Percentiles rank a stretch among this genome's conserved stretches.
These are phyloP conservation scores for Irena cyanogastra DNA, from an alignment of 2,113 vertebrate species.

Conservation along the genomic window DNA sequence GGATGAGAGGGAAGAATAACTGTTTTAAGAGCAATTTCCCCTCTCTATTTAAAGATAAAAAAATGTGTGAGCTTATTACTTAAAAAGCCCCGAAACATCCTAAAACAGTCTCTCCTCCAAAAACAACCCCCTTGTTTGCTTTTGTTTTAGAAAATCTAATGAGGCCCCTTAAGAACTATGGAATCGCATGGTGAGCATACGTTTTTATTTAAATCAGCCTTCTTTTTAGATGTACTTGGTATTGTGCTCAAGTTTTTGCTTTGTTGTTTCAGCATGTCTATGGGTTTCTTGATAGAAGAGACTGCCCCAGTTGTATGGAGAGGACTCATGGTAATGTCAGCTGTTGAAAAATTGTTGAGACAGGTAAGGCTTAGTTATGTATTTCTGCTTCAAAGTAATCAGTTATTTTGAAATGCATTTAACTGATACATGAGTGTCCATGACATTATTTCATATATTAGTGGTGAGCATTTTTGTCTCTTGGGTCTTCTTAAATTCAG, in stretches of 20 bases:
- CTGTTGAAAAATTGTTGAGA: constrained; percentile 87
- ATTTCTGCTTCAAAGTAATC: background rate
- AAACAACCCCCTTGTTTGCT: background rate
- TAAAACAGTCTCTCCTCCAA: background rate
- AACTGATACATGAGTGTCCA: background rate
- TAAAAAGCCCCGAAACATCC: background rate
- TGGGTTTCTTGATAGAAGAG: constrained; percentile 95
- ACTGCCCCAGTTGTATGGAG: constrained; percentile 88
- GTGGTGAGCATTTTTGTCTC: background rate
- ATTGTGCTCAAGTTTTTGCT: background rate
- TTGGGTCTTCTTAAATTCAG: background rate
- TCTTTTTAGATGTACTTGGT: constrained; percentile 3
- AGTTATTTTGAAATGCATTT: background rate
- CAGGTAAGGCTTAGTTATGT: constrained; percentile 77
- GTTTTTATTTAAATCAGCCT: constrained; percentile 29
- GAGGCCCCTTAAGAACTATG: constrained; percentile 92
- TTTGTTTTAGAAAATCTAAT: constrained; percentile 87
- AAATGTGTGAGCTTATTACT: background rate
- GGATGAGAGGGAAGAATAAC: background rate
- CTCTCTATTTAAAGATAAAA: no score
- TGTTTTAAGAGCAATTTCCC: no score
- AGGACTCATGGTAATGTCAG: constrained; percentile 98
- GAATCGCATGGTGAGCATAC: constrained; percentile 87
- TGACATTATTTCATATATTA: background rate
- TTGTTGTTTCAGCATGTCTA: constrained; percentile 87